Evolutionary conservation across 2,113 vertebrate genomes (phyloP).

Genomic region (Emydocephalus ijimae): DNA sequence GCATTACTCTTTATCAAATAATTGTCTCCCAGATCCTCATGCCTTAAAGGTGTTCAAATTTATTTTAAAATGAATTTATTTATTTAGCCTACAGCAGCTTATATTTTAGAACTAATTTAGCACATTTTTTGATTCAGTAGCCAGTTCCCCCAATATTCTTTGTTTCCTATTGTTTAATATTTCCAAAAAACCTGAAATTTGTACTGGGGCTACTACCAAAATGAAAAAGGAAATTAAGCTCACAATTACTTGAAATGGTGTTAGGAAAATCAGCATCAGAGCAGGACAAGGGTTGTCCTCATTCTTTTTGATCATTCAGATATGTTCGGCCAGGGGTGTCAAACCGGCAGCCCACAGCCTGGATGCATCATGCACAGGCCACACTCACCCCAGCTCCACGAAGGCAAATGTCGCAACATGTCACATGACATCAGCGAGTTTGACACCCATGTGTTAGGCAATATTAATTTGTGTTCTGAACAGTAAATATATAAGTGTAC

Average conservation of each 20-base stretch:
- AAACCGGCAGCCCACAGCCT: no score
- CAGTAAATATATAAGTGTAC: not conserved
- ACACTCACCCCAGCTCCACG: no score
- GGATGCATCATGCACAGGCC: no score
- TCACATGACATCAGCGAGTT: no score
- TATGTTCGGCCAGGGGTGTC: not conserved
- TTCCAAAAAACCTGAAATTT: not conserved
- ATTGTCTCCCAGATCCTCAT: not conserved
- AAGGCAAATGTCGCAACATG: no score
- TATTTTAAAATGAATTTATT: not conserved
- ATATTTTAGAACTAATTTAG: not conserved
- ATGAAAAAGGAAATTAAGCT: not conserved
- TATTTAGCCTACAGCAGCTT: not conserved
- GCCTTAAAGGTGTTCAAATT: not conserved
- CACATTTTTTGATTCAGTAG: not conserved
- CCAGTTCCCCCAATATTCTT: not conserved
- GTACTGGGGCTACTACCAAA: not conserved
- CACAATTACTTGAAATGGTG: not conserved
- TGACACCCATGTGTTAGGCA: not conserved
- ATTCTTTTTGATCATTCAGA: not conserved
- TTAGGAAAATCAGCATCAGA: not conserved
- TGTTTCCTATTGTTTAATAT: not conserved
- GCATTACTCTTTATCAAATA: not conserved
- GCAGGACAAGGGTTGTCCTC: not conserved
- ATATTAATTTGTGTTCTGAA: not conserved